Conservation (phyloP, 2,113 vertebrate species). For the Pipa parva region DNA sequence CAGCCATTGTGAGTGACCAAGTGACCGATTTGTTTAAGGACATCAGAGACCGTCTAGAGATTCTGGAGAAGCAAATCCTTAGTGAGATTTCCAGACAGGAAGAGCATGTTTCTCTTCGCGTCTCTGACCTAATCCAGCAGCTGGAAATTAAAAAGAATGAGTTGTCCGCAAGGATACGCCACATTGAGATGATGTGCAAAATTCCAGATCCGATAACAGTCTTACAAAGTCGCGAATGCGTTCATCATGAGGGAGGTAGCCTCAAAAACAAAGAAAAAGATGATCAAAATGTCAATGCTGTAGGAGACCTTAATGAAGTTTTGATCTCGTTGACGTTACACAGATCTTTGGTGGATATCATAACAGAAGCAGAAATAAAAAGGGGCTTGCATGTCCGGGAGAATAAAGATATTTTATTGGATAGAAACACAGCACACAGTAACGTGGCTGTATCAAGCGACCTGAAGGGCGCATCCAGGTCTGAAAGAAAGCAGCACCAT, state of each 20-base stretch:
- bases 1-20: background rate
- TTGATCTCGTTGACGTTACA: conserved; percentile 3
- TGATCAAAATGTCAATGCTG: background rate
- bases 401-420: background rate
- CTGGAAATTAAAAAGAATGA: too few relatives aligned
- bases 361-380: background rate
- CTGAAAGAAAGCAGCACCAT: background rate
- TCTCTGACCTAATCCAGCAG: background rate
- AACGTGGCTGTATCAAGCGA: background rate
- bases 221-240: background rate
- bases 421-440: background rate
- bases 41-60: background rate
- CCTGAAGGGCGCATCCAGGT: background rate
- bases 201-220: background rate
- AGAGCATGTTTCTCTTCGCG: background rate
- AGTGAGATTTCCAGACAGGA: conserved; percentile 17
- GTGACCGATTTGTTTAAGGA: background rate
- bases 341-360: background rate
- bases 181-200: background rate
- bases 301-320: background rate
- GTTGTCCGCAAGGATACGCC: background rate
- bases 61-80: background rate
- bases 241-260: background rate
- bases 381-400: background rate
- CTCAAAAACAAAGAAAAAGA: background rate